Evolutionary conservation across 2,797 vertebrate species (phyloP), one percentile per base, ranked within the genome.

Genomic region (Rhabdophis nuchalis): DNA sequence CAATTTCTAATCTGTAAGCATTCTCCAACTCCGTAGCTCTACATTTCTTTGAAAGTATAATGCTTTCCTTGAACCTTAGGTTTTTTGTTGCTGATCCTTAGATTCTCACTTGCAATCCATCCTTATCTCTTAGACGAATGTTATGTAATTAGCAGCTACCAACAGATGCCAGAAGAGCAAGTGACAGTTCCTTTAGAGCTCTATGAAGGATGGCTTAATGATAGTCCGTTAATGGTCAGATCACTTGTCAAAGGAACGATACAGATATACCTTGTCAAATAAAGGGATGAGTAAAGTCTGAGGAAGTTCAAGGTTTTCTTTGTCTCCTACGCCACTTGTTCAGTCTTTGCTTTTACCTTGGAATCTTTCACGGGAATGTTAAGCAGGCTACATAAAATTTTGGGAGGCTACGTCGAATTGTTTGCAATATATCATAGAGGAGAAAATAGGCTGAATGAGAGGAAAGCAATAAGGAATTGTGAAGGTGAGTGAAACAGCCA

Each of bases 121-220:
- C 85, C 50, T n/a, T 86, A 50, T 86, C 27, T 86, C 50, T 8
- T n/a, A 14, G 50, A 86, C 13, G 5, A 27, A 53, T 29, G 27
- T 86, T 50, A 53, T 29, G 14, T 86, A 68, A 82, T 64, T 54
- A 32, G 46, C 46, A 0, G 50, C 20, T 32, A 27, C 13, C 29
- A 2, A 5, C 10, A 56, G 85, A 91, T 14, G 25, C 61, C 18
- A 54, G 12, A 61, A 77, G 72, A 77, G 32, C 29, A 77, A 14
- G 36, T 87, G 92, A 90, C 92, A 90, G 85, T 46, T 77, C 61
- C 54, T 92, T 50, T 18, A 20, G 85, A 64, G 46, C 52, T 14
- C 14, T 11, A 87, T 90, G 61, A 87, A 77, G 85, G 54, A 90
- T 92, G 85, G 89, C 12, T 82, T 92, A 77, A 90, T 90, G 46